These are phyloP conservation scores for Drosophila sordidapex DNA, from an alignment of 2,888 invertebrate genomes.

Conservation along the genomic window DNA sequence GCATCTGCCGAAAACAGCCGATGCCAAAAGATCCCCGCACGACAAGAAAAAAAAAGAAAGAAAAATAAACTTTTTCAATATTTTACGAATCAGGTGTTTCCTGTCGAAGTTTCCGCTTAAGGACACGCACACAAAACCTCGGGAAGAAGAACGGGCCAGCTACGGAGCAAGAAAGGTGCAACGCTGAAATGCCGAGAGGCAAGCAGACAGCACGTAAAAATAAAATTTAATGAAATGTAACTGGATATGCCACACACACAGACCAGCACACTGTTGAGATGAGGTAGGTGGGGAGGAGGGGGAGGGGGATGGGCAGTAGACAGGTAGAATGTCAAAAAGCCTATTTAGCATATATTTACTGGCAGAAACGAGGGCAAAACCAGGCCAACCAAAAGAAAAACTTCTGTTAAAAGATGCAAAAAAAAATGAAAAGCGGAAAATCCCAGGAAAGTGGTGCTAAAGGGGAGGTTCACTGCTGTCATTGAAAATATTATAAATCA, in stretches of 20 bases:
- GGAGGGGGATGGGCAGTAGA: constrained; percentile 17
- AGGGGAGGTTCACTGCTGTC: constrained; percentile 54
- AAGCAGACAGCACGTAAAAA: constrained; percentile 74
- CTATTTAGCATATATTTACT: constrained; percentile 81
- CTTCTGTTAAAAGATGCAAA: constrained; percentile 52
- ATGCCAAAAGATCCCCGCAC: constrained; percentile 34
- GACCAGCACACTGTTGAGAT: not conserved
- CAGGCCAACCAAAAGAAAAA: constrained; percentile 33
- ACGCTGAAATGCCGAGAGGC: constrained; percentile 42
- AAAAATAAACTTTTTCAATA: constrained; percentile 75
- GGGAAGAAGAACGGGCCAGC: not conserved
- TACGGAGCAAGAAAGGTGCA: not conserved
- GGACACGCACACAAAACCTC: constrained; percentile 64
- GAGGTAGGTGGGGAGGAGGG: not conserved
- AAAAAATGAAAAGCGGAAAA: constrained; percentile 40
- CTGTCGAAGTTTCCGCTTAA: constrained; percentile 82
- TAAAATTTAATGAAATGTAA: constrained; percentile 81
- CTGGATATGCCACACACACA: constrained; percentile 66
- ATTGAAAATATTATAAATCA: constrained; percentile 79
- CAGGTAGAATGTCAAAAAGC: constrained; percentile 80
- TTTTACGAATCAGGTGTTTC: constrained; percentile 81
- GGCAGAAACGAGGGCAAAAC: constrained; percentile 42
- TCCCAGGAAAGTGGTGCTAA: not conserved
- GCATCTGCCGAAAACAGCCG: constrained; percentile 43
- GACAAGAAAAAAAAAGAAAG: constrained; percentile 20